Base-by-base conservation (phyloP, 2,113 vertebrate genomes). In the Cynopterus brachyotis region DNA sequence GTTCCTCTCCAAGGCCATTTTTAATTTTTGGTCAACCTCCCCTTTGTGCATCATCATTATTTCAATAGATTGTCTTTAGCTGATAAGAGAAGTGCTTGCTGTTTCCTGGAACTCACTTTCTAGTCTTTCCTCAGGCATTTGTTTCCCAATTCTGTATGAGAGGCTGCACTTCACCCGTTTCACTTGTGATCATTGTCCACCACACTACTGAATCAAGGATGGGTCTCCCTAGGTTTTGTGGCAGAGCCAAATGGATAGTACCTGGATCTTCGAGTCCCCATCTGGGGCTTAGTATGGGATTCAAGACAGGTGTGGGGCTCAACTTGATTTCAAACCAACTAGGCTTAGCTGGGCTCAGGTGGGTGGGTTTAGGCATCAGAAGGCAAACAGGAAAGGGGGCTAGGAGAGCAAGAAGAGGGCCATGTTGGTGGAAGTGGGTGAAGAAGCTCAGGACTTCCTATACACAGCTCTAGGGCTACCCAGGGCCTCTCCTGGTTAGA, bases 401-500 rank as follows among this genome's bases (percentile, higher is more conserved):
- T 22, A 28, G 20, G 66, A 59, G 45, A 85, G 26, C 66, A 67
- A 12, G 19, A 26, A 3, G 1, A 6, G 19, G 26, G 2, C 19
- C 13, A 55, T 9, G 3, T 19, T 19, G n/a, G 17, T 62, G 40
- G 50, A 42, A 66, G 32, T 62, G 8, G n/a, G 13, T 57, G 28
- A 45, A 57, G 30, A 64, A 72, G 28, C 3, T 16, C 19, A 35
- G 45, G 57, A 11, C 15, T 26, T 69, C 28, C 5, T n/a, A 12
- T 26, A 13, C 0, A 20, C 10, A 6, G 7, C 15, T 57, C 70
- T 11, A 62, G 16, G n/a, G n/a, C 30, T 42, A 1, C 28, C 3
- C 0, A 3, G 0, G 0, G 20, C 42, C n/a, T 16, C 12, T 50
- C 17, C 22, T 22, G 37, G 17, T 57, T 37, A n/a, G 20, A 35